Conservation (phyloP, 2,797 vertebrate genomes). For the Eospalax fontanierii region DNA sequence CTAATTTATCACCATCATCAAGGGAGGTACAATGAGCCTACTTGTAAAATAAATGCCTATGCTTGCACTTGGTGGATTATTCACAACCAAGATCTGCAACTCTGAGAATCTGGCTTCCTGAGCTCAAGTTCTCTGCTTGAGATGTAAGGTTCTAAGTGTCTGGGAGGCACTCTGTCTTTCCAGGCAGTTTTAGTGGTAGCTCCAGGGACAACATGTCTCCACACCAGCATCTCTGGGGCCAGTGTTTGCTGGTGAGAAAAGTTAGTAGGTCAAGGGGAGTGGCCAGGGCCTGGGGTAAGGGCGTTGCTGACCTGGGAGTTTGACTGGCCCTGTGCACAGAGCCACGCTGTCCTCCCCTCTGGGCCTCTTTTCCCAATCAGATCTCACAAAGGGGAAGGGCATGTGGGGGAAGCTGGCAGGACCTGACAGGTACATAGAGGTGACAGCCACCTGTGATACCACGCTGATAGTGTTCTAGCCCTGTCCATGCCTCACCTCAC, state of each 20-base stretch:
- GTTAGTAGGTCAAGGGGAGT: neutral
- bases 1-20: constrained; percentile 62
- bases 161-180: constrained; percentile 4
- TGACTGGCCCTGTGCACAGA: neutral
- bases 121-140: neutral
- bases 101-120: neutral
- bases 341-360: neutral
- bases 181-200: neutral
- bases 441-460: fast-evolving
- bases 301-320: neutral
- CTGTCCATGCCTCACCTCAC: neutral
- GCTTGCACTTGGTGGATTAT: constrained; percentile 21
- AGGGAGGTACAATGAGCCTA: constrained; percentile 24
- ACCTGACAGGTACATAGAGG: neutral
- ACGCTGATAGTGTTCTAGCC: neutral
- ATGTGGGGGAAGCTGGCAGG: neutral
- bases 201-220: neutral
- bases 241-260: neutral
- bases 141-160: constrained; percentile 41
- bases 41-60: constrained; percentile 37
- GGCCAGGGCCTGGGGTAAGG: neutral
- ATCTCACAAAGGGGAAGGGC: neutral
- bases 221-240: neutral
- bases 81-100: neutral
- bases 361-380: neutral